phyloP scores from a whole-genome alignment of 2,888 invertebrate species.

The Endomychus coccineus region DNA sequence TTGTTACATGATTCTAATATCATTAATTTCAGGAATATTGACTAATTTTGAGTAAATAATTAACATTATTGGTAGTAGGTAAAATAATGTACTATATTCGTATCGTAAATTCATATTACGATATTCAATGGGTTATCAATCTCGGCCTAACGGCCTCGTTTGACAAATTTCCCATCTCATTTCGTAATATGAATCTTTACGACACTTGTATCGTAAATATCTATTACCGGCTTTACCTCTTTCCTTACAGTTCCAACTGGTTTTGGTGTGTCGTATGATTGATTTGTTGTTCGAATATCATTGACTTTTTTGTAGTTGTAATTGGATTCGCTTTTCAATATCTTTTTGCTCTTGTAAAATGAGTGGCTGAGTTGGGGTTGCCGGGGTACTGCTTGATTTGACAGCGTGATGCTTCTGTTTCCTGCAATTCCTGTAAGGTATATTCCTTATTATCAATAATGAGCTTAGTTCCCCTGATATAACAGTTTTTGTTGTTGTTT shows the following conservation, averaged over 20 bases:
- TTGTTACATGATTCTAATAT: too few species aligned
- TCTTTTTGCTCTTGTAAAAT: neutral
- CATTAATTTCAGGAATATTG: too few species aligned
- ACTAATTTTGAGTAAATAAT: too few species aligned
- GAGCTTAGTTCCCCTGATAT: neutral
- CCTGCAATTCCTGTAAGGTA: slow-evolving; percentile 2
- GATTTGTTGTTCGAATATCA: neutral
- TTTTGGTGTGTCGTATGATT: slow-evolving; percentile 2
- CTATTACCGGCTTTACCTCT: neutral
- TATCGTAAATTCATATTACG: too few species aligned
- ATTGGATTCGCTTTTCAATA: neutral
- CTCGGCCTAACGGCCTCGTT: too few species aligned
- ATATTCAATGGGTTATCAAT: too few species aligned
- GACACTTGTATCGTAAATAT: too few species aligned
- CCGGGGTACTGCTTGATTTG: neutral
- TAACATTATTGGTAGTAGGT: too few species aligned
- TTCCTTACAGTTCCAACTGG: neutral
- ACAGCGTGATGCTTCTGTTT: too few species aligned
- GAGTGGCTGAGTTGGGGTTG: neutral
- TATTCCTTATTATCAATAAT: neutral
- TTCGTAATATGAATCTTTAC: too few species aligned
- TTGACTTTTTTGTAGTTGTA: neutral
- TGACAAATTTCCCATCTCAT: too few species aligned
- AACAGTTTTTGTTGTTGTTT: slow-evolving; percentile 1
- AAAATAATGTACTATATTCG: too few species aligned